Conservation (phyloP, 53 echinoderm and acorn worm genomes). For the Apostichopus leukothele region DNA sequence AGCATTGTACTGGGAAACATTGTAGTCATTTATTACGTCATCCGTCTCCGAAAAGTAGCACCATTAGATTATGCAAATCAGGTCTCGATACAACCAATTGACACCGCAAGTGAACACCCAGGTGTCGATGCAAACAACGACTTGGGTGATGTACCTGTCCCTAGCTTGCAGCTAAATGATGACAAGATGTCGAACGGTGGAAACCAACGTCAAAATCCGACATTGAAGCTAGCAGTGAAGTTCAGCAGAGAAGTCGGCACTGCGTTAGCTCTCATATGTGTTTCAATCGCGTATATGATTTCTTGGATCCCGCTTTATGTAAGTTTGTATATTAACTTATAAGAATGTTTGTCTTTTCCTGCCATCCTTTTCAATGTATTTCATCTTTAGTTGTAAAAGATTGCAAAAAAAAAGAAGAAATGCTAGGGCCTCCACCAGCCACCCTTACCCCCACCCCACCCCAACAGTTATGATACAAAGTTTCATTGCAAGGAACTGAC, state of each 20-base stretch:
- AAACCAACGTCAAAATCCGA: not conserved
- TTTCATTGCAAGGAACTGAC: too few species aligned
- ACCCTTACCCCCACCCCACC: too few species aligned
- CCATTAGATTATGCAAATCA: not conserved
- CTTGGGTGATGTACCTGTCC: too few species aligned
- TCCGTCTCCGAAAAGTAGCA: slow-evolving; percentile 30
- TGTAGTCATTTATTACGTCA: slow-evolving; percentile 53
- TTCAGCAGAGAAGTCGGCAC: slow-evolving; percentile 48
- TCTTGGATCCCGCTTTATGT: slow-evolving; percentile 72
- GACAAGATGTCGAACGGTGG: not conserved
- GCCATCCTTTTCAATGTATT: too few species aligned
- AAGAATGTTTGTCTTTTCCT: too few species aligned
- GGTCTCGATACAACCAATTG: not conserved
- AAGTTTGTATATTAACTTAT: slow-evolving; percentile 30
- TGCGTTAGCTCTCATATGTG: slow-evolving; percentile 39
- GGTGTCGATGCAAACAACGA: not conserved
- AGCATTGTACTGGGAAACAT: slow-evolving; percentile 58
- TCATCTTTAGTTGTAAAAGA: too few species aligned
- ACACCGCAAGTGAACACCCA: not conserved
- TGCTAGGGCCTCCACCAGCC: too few species aligned
- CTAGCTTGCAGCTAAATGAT: too few species aligned
- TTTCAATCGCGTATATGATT: slow-evolving; percentile 59
- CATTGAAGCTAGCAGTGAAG: not conserved
- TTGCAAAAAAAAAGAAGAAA: too few species aligned
- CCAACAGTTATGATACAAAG: too few species aligned